Conservation (phyloP, 2,888 invertebrate species). For the Sycophila texana region DNA sequence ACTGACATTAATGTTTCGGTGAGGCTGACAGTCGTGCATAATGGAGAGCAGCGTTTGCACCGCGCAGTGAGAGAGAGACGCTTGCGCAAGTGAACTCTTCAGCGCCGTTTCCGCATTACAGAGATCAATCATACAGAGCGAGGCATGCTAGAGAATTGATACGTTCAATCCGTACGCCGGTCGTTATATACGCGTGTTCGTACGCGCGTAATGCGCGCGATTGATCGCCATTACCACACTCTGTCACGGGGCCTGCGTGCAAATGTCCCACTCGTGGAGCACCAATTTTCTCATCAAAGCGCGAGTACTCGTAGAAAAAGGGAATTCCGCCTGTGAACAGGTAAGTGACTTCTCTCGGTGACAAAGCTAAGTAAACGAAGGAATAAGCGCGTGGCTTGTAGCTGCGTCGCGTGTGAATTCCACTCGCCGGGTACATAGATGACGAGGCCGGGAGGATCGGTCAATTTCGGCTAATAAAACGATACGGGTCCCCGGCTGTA, state of each 20-base stretch:
- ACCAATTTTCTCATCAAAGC: conserved; percentile 47
- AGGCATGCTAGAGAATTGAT: conserved; percentile 25
- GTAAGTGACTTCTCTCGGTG: not conserved
- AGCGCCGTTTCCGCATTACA: conserved; percentile 52
- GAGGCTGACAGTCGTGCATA: too few species aligned
- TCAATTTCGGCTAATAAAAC: conserved; percentile 68
- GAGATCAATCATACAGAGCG: conserved; percentile 49
- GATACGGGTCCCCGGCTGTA: conserved; percentile 65
- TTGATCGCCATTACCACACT: conserved; percentile 42
- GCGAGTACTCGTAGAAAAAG: not conserved
- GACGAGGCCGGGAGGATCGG: conserved; percentile 27
- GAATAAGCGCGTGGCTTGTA: conserved; percentile 8
- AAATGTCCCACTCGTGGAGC: conserved; percentile 1
- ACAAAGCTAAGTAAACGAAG: not conserved
- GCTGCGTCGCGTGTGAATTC: conserved; percentile 26
- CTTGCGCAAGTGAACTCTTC: conserved; percentile 48
- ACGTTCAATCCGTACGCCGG: conserved; percentile 41
- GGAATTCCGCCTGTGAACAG: not conserved
- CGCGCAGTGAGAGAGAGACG: conserved; percentile 25
- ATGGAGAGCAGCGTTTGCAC: too few species aligned
- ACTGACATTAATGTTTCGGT: too few species aligned
- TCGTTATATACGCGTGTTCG: conserved; percentile 32
- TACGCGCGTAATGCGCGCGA: conserved; percentile 32
- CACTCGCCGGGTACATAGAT: not conserved
- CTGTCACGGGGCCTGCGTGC: conserved; percentile 10